A percentile compares a stretch with the other conserved stretches of the same genome.
These are phyloP conservation scores for Nomada lathburiana DNA, from an alignment of 2,888 invertebrate species.

Conservation along the genomic window DNA sequence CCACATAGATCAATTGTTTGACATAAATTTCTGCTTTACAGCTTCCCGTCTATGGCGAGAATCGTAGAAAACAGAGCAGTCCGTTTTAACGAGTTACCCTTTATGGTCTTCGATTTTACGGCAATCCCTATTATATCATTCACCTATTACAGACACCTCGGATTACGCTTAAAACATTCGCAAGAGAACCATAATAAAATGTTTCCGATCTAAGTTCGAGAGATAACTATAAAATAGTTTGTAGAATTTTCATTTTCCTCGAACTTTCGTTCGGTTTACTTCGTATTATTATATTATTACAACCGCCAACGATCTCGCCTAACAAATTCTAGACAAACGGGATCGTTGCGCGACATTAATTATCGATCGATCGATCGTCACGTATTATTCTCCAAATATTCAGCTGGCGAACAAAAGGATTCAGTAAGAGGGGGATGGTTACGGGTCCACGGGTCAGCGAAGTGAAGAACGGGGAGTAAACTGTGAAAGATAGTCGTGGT, in stretches of 20 bases:
- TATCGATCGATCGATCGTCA: constrained; percentile 23
- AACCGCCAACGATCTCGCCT: no score
- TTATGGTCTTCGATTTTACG: constrained; percentile 8
- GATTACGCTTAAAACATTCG: no score
- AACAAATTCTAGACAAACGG: background rate
- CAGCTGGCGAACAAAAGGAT: constrained; percentile 7
- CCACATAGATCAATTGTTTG: constrained; percentile 32
- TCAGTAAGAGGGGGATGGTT: background rate
- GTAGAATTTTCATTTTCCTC: no score
- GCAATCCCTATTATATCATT: background rate
- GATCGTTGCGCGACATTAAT: constrained; percentile 23
- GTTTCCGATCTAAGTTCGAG: no score
- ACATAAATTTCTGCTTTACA: constrained; percentile 35
- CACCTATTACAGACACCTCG: background rate
- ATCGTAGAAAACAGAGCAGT: background rate
- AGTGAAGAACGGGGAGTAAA: constrained; percentile 54
- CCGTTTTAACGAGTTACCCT: constrained; percentile 4
- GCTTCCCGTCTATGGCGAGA: background rate
- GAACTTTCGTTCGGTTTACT: no score
- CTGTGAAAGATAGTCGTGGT: constrained; percentile 60
- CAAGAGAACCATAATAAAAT: no score
- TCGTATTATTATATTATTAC: background rate
- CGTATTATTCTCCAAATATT: constrained; percentile 16
- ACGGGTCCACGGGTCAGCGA: constrained; percentile 33
- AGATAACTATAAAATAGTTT: background rate